Conservation (phyloP, 1,140 invertebrate genomes). For the Nephila pilipes region DNA sequence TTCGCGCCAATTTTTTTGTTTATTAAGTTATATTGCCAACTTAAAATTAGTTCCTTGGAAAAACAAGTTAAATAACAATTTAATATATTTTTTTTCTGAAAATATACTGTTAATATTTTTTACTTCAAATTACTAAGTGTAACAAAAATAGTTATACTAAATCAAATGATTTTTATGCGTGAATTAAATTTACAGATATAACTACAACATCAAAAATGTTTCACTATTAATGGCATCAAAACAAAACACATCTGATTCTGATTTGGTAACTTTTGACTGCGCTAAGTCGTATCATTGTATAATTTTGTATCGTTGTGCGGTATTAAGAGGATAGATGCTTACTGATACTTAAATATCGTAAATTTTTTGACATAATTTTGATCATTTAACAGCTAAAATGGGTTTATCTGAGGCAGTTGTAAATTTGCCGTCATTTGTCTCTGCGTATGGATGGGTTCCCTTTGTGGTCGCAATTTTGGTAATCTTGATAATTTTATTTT, state of each 20-base stretch:
- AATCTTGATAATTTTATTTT: neutral
- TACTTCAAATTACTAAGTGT: too few species aligned
- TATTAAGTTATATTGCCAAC: neutral
- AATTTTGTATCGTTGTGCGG: too few species aligned
- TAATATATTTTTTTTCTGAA: too few species aligned
- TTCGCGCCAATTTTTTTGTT: conserved; percentile 5
- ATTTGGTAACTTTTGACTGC: neutral
- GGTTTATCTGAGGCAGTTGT: conserved; percentile 14
- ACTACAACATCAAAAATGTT: neutral
- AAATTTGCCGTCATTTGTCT: conserved; percentile 45
- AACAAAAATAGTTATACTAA: too few species aligned
- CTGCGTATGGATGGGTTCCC: conserved; percentile 64
- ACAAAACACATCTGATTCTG: neutral
- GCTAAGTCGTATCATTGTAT: neutral
- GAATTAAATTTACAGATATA: neutral
- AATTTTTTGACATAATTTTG: too few species aligned
- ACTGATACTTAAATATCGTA: too few species aligned
- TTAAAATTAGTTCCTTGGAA: neutral
- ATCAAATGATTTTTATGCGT: neutral
- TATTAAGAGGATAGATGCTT: too few species aligned
- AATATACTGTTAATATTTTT: too few species aligned
- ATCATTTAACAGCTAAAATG: neutral
- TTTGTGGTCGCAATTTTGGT: conserved; percentile 60
- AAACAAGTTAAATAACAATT: too few species aligned
- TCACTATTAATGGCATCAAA: neutral